These are phyloP conservation scores for Stenopsyche tienmushanensis DNA, from an alignment of 1,140 invertebrate species.

Conservation along the genomic window DNA sequence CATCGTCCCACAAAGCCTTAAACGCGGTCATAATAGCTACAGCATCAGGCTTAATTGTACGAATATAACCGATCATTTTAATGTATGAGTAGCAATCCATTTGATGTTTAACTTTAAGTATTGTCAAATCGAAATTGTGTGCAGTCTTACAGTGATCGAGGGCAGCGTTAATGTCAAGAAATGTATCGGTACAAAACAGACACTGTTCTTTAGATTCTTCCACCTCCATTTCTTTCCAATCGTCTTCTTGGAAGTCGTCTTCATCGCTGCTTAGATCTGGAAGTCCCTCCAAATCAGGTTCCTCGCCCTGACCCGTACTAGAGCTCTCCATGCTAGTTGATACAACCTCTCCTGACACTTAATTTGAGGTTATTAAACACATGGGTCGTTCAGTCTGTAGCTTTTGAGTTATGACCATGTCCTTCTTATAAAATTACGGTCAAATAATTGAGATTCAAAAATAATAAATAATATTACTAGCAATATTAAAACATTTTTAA, in stretches of 20 bases:
- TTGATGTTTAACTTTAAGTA: conserved; percentile 66
- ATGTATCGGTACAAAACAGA: conserved; percentile 60
- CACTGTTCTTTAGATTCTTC: conserved; percentile 51
- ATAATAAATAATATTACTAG: too few relatives aligned
- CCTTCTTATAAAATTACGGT: too few relatives aligned
- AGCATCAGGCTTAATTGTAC: conserved; percentile 61
- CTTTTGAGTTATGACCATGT: too few relatives aligned
- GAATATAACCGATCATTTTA: conserved; percentile 85
- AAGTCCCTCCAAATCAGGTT: too few relatives aligned
- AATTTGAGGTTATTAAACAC: too few relatives aligned
- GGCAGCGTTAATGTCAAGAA: conserved; percentile 56
- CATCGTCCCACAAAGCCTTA: conserved; percentile 66
- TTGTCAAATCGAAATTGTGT: conserved; percentile 72
- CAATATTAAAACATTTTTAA: too few relatives aligned
- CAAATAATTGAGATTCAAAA: too few relatives aligned
- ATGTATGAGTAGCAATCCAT: conserved; percentile 87
- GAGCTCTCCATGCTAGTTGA: too few relatives aligned
- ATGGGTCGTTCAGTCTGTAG: too few relatives aligned
- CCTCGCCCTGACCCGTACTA: too few relatives aligned
- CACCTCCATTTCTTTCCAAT: conserved; percentile 56
- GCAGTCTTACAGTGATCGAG: conserved; percentile 58
- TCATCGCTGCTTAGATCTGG: conserved; percentile 51
- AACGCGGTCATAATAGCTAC: conserved; percentile 58
- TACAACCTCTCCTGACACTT: too few relatives aligned
- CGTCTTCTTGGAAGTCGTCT: conserved; percentile 44